Conservation (phyloP, 2,888 invertebrate genomes). For the Orchestes rusci region DNA sequence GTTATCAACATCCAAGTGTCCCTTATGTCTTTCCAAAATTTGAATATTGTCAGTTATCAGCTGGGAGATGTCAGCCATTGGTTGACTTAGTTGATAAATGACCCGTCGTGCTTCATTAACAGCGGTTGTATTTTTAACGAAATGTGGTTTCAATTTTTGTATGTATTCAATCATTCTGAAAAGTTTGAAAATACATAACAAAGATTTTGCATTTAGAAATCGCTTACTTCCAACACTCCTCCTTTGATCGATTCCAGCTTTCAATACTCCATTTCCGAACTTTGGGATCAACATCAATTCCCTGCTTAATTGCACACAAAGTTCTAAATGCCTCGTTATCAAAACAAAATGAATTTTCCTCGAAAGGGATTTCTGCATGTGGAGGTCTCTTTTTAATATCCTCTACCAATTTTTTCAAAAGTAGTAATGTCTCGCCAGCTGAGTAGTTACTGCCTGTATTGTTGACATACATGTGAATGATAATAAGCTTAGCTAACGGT, state of each 20-base stretch:
- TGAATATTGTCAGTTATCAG: slow-evolving; percentile 36
- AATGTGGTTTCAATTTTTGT: slow-evolving; percentile 33
- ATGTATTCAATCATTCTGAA: slow-evolving; percentile 35
- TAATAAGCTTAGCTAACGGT: neutral
- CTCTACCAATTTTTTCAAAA: slow-evolving; percentile 30
- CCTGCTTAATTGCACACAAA: slow-evolving; percentile 34
- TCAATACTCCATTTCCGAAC: slow-evolving; percentile 19
- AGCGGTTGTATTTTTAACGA: slow-evolving; percentile 35
- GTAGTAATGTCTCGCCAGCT: slow-evolving; percentile 27
- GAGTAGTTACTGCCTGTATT: slow-evolving; percentile 10
- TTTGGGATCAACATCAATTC: slow-evolving; percentile 23
- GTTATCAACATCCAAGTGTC: slow-evolving; percentile 26
- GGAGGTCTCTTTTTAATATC: slow-evolving; percentile 31
- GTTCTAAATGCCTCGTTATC: slow-evolving; percentile 39
- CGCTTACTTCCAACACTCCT: slow-evolving; percentile 33
- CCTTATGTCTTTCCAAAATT: slow-evolving; percentile 31
- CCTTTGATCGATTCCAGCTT: slow-evolving; percentile 31
- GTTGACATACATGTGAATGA: neutral
- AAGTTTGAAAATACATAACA: neutral
- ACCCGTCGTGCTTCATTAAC: slow-evolving; percentile 37
- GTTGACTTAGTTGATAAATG: slow-evolving; percentile 37
- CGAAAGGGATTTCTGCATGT: slow-evolving; percentile 30
- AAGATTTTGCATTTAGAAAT: too few species aligned
- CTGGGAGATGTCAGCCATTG: slow-evolving; percentile 38
- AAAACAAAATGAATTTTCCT: slow-evolving; percentile 37